Base-by-base conservation (phyloP, 2,113 vertebrate genomes). In the Sylvicapra grimmia region DNA sequence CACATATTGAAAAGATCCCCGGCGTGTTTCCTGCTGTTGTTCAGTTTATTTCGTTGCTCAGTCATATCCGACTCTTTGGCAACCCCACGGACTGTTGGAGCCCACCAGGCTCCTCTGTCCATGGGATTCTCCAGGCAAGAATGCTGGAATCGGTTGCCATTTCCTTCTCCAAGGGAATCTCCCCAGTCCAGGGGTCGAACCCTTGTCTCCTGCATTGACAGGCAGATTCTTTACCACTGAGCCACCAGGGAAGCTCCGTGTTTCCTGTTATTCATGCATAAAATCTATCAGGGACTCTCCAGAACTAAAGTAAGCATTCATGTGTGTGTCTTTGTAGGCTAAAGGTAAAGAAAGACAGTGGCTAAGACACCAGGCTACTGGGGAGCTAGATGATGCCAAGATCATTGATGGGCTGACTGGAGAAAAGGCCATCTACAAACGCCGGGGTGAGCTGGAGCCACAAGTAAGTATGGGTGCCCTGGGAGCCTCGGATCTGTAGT, bases 301-400 rank as follows among this genome's bases (percentile, higher is more conserved):
- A 44, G 90, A 68, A 51, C 16, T 89, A 86, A 96, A 93, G 86
- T 90, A 90, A 97, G 68, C 29, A n/a, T 77, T 56, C 65, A 12
- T 51, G 40, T 80, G 2, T 94, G 18, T 98, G 97, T 85, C 97
- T 2, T 98, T 98, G 29, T 96, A 99, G 99, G 99, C 99, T 47
- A 99, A 99, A 98, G 99, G 99, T 25, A 99, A 99, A 97, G 99
- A 99, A 98, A 99, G 99, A 5, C 99, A 99, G 63, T 99, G 99
- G 99, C 97, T 99, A 63, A 99, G 99, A 98, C 99, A 99, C 98
- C 99, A 99, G 98, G 99, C 99, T 44, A 98, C 99, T 88, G 99
- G 99, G 92, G 99, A 99, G 75, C 98, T 99, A 53, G 99, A 99
- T 77, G 99, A 99, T 84, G 99, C 99, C 82, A 99, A 99, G 98